phyloP scores from a whole-genome alignment of 2,113 vertebrate species.

The Psilopogon haemacephalus region DNA sequence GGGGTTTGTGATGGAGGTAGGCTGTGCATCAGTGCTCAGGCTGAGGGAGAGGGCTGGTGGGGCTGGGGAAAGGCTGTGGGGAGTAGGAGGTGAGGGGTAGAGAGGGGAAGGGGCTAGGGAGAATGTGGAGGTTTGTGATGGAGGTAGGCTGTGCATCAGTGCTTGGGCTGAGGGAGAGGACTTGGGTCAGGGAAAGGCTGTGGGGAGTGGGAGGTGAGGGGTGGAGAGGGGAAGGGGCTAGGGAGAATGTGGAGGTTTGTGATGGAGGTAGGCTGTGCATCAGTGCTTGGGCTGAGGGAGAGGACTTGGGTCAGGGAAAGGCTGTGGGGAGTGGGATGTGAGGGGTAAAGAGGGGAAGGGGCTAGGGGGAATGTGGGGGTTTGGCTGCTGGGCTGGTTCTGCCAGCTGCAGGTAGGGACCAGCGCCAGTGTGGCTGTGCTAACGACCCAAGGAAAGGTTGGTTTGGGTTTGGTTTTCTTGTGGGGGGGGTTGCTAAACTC shows the following conservation, averaged over 20 bases:
- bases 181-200: background rate
- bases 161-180: background rate
- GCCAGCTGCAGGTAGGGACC: rapidly evolving
- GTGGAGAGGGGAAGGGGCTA: background rate
- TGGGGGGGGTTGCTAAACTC: background rate
- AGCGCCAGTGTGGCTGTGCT: background rate
- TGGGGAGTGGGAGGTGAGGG: background rate
- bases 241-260: too few species aligned
- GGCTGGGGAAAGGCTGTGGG: background rate
- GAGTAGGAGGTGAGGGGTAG: background rate
- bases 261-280: background rate
- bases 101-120: background rate
- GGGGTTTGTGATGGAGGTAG: background rate
- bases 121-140: rapidly evolving
- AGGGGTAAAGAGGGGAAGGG: background rate
- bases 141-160: background rate
- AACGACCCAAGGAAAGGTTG: background rate
- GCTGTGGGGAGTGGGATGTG: background rate
- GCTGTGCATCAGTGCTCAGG: background rate
- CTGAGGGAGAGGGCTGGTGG: background rate
- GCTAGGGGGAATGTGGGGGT: background rate
- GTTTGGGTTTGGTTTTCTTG: too few species aligned
- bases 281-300: background rate
- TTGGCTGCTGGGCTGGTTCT: background rate
- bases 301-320: background rate